Base-by-base conservation (phyloP, 2,113 vertebrate genomes). In the Corvus cornix region DNA sequence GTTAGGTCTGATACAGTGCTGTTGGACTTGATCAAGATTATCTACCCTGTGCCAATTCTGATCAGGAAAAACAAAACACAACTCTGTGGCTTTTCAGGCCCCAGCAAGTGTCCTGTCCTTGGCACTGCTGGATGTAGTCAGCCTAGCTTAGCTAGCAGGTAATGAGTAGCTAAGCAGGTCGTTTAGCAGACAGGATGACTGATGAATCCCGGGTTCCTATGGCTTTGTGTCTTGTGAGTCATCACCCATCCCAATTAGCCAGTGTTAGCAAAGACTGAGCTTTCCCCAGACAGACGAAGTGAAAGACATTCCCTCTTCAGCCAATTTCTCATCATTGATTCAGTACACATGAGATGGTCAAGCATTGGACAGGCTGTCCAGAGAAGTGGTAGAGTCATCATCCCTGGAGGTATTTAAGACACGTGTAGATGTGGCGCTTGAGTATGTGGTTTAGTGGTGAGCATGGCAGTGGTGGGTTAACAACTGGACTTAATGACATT, bases 91-190 rank as follows among this genome's bases (percentile, higher is more conserved):
- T 82, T 87, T 91, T 83, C 6, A 5, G 26, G 90, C 58, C 66
- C 62, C 87, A 84, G 84, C 60, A 94, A 70, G 74, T 44, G 33
- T 89, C 66, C 58, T 78, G 18, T 67, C 43, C 35, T 78, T 86
- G 90, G 59, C 76, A 80, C 39, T 26, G 33, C 73, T 81, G 73
- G 82, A 89, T 63, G 51, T 56, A 92, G 55, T 49, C 89, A 89
- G 83, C 27, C 60, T 93, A 92, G 52, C 60, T 86, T 90, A 90
- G 85, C 80, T 72, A 87, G 68, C 69, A 96, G 94, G 68, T 92
- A 93, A 70, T 44, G 48, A 84, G 76, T 43, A 95, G 60, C 43
- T 89, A 84, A 90, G 73, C 79, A 86, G 60, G 86, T 84, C 76
- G 81, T 87, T 75, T 89, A 84, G 80, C 89, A 95, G 44, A n/a